Evolutionary conservation across 2,113 vertebrate genomes (phyloP).

Genomic region (Pogonocichla stellata): DNA sequence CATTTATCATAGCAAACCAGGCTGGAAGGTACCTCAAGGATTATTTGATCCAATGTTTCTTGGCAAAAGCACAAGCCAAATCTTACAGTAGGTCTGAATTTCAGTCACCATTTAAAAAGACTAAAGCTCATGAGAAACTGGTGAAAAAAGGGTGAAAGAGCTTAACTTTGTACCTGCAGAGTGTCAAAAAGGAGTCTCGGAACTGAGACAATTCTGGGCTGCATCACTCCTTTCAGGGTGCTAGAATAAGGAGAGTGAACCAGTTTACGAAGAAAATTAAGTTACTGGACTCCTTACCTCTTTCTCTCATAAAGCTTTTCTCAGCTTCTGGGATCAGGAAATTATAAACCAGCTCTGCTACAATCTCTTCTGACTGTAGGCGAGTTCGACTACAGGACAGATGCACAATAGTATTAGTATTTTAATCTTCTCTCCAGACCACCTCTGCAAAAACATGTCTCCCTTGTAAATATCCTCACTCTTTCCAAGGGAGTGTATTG

Average conservation of each 20-base stretch:
- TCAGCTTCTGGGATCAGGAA: constrained; percentile 91
- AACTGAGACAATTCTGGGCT: neutral
- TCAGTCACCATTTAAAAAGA: neutral
- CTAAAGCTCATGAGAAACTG: neutral
- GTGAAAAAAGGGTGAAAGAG: neutral
- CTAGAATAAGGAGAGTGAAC: neutral
- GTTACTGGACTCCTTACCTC: constrained; percentile 75
- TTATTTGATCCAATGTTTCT: neutral
- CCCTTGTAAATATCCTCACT: neutral
- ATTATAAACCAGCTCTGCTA: constrained; percentile 89
- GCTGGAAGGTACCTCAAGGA: neutral
- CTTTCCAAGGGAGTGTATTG: neutral
- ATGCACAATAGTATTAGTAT: neutral
- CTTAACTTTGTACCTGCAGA: neutral
- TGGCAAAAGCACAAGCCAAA: neutral
- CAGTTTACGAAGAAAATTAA: neutral
- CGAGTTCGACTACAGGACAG: constrained; percentile 71
- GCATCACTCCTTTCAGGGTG: neutral
- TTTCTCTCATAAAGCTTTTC: constrained; percentile 81
- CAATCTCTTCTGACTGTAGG: constrained; percentile 91
- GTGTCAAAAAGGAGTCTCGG: neutral
- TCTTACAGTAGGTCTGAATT: neutral
- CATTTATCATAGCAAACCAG: neutral
- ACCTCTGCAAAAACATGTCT: neutral
- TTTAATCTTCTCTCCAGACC: neutral